These are phyloP conservation scores for Drosophila ironensis DNA, from an alignment of 1,140 invertebrate genomes.

Conservation along the genomic window DNA sequence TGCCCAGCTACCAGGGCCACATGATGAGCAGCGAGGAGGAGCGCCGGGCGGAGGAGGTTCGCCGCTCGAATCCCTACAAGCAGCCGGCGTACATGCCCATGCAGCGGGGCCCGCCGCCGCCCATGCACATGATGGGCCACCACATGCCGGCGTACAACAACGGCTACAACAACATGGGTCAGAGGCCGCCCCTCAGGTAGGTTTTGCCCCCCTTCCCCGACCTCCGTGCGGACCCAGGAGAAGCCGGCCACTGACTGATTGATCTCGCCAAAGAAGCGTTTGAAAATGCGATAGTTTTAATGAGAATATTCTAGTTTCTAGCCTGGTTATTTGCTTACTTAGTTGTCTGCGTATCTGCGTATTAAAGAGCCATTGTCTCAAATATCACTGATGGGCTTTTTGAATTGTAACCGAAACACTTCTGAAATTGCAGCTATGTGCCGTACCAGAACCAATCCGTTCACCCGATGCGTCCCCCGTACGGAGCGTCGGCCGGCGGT, in stretches of 20 bases:
- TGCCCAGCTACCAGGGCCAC: slow-evolving; percentile 52
- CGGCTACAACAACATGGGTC: slow-evolving; percentile 59
- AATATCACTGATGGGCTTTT: slow-evolving; percentile 31
- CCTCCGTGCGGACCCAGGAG: too few relatives aligned
- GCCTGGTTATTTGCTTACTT: slow-evolving; percentile 17
- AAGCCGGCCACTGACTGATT: too few relatives aligned
- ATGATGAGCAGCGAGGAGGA: slow-evolving; percentile 63
- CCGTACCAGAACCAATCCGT: slow-evolving; percentile 62
- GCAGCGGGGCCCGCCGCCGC: slow-evolving; percentile 49
- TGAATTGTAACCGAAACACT: slow-evolving; percentile 10
- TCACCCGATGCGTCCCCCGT: slow-evolving; percentile 55
- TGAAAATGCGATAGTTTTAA: too few relatives aligned
- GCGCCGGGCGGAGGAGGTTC: slow-evolving; percentile 37
- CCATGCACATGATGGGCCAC: slow-evolving; percentile 46
- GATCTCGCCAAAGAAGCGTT: too few relatives aligned
- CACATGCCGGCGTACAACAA: slow-evolving; percentile 60
- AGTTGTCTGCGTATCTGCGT: slow-evolving; percentile 8
- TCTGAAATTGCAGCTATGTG: slow-evolving; percentile 39
- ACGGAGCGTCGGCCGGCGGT: slow-evolving; percentile 47
- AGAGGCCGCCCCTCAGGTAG: slow-evolving; percentile 60
- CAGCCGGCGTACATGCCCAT: slow-evolving; percentile 49
- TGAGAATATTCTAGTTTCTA: slow-evolving; percentile 29
- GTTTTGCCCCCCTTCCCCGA: slow-evolving; percentile 19
- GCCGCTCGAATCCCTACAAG: slow-evolving; percentile 53
- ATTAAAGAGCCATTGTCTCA: slow-evolving; percentile 33